These are phyloP conservation scores for Pygocentrus nattereri DNA, from an alignment of 2,797 vertebrate genomes.

Conservation along the genomic window DNA sequence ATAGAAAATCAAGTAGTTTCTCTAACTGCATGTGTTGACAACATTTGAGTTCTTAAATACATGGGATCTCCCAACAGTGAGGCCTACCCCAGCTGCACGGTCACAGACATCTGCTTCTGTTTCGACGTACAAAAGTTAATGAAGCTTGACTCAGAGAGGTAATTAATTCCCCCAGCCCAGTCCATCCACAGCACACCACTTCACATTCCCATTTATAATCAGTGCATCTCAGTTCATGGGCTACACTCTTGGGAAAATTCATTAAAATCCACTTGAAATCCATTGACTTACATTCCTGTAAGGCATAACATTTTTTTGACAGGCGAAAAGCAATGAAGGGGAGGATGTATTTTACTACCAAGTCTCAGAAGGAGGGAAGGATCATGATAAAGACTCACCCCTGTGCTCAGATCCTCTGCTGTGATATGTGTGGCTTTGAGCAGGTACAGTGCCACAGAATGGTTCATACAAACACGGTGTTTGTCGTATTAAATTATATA, in stretches of 20 bases:
- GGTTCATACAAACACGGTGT: not conserved
- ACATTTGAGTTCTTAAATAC: conserved; percentile 1
- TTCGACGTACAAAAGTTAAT: conserved; percentile 91
- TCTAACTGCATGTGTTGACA: not conserved
- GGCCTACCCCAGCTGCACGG: conserved; percentile 94
- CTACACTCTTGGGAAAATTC: not conserved
- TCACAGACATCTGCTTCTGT: conserved; percentile 94
- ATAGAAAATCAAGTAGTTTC: not conserved
- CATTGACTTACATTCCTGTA: conserved; percentile 3
- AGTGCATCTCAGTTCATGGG: not conserved
- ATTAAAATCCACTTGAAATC: conserved; percentile 27
- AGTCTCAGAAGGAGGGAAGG: conserved; percentile 91
- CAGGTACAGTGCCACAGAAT: conserved; percentile 77
- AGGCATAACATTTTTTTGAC: conserved; percentile 43
- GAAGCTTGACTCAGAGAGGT: conserved; percentile 93
- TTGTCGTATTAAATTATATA: not conserved
- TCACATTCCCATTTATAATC: conserved; percentile 22
- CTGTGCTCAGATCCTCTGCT: conserved; percentile 92
- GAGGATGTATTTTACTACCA: conserved; percentile 91
- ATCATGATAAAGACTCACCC: conserved; percentile 94
- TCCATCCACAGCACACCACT: conserved; percentile 18
- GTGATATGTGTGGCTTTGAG: conserved; percentile 90
- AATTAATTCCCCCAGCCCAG: conserved; percentile 44
- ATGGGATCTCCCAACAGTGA: conserved; percentile 78
- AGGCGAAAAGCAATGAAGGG: conserved; percentile 98